Percentiles rank a stretch among this genome's conserved stretches.
Conservation (phyloP, 2,888 invertebrate species). For the Cyrtodaria siliqua region DNA sequence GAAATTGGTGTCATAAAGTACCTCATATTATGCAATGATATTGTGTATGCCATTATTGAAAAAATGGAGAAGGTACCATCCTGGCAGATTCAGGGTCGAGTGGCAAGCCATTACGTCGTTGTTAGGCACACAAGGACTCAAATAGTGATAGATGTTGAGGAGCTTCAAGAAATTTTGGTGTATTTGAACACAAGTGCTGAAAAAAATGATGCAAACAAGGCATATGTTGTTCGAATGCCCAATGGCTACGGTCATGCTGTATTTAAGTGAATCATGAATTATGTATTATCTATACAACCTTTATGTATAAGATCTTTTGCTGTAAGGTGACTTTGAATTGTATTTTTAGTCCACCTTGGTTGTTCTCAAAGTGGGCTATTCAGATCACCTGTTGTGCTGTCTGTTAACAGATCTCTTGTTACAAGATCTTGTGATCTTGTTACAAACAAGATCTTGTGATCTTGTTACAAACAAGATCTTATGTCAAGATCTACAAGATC, state of each 20-base stretch:
- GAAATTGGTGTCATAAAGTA: slow-evolving; percentile 17
- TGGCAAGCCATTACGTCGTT: neutral
- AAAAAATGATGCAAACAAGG: neutral
- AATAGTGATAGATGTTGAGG: neutral
- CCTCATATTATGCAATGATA: slow-evolving; percentile 12
- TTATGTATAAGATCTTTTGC: too few species aligned
- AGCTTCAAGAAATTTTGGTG: neutral
- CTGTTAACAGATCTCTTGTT: too few species aligned
- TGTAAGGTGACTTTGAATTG: too few species aligned
- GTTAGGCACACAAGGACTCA: neutral
- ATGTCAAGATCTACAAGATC: too few species aligned
- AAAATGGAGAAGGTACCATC: neutral
- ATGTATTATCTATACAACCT: too few species aligned
- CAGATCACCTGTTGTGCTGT: too few species aligned
- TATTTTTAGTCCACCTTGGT: too few species aligned
- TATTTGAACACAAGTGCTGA: neutral
- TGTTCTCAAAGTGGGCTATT: too few species aligned
- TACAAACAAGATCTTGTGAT: too few species aligned
- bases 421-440: too few species aligned
- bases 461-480: too few species aligned
- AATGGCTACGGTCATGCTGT: slow-evolving; percentile 18
- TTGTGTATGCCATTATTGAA: slow-evolving; percentile 18
- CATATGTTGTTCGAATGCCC: neutral
- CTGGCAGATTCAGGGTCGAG: neutral
- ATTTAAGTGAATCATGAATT: slow-evolving; percentile 10